phyloP scores from a whole-genome alignment of 2,888 invertebrate genomes.

The Drosophila anceps region DNA sequence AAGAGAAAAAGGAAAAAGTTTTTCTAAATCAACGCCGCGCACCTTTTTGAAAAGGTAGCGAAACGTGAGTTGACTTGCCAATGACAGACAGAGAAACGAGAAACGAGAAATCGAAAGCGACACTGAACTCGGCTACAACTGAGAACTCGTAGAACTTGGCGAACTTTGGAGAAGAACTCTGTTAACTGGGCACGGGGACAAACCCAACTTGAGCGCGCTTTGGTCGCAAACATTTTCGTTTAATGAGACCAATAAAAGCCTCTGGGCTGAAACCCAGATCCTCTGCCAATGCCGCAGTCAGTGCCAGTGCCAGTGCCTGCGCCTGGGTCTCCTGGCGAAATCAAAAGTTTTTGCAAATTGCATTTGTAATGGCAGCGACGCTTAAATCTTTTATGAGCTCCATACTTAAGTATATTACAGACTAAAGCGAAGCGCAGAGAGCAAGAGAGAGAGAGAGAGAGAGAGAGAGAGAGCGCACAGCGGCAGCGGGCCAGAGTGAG shows the following conservation, averaged over 20 bases:
- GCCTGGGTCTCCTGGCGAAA: constrained; percentile 49
- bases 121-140: constrained; percentile 15
- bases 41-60: constrained; percentile 63
- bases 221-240: constrained; percentile 69
- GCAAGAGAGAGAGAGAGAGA: not conserved
- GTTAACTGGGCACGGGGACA: not conserved
- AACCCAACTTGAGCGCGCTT: constrained; percentile 19
- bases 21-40: constrained; percentile 75
- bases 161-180: constrained; percentile 15
- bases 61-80: constrained; percentile 66
- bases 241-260: constrained; percentile 79
- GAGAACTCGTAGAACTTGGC: constrained; percentile 5
- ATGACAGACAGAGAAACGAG: constrained; percentile 20
- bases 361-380: constrained; percentile 75
- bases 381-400: constrained; percentile 78
- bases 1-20: constrained; percentile 33
- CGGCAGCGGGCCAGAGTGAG: not conserved
- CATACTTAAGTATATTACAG: constrained; percentile 56
- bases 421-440: not conserved
- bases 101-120: constrained; percentile 68
- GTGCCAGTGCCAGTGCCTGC: not conserved
- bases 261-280: constrained; percentile 23
- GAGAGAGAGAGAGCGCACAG: not conserved
- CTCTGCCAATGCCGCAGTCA: not conserved
- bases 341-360: constrained; percentile 79